Conservation (phyloP, 2,888 invertebrate species). For the Agrotis clavis region DNA sequence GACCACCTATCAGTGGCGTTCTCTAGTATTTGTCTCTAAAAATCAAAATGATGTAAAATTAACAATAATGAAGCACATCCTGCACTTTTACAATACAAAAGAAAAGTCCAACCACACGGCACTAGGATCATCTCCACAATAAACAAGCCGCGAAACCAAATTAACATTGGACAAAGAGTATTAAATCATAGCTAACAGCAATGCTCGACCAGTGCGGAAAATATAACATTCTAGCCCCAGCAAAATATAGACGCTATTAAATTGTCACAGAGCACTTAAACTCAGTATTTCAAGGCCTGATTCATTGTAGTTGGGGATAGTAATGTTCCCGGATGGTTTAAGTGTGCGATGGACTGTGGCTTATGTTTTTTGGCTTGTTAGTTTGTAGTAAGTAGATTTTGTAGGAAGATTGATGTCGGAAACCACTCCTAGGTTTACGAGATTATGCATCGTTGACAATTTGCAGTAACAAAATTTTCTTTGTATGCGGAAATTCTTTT, state of each 20-base stretch:
- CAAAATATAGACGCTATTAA: conserved; percentile 81
- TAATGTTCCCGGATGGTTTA: conserved; percentile 58
- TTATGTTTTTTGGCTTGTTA: conserved; percentile 45
- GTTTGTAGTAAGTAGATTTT: conserved; percentile 49
- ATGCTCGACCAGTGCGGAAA: conserved; percentile 75
- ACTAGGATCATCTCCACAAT: conserved; percentile 60
- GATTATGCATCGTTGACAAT: conserved; percentile 5
- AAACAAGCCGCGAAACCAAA: conserved; percentile 70
- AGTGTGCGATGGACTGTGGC: conserved; percentile 29
- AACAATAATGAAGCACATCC: conserved; percentile 1
- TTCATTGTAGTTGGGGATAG: conserved; percentile 66
- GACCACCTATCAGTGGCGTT: too few species aligned
- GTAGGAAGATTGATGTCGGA: conserved; percentile 34
- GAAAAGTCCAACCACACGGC: conserved; percentile 19
- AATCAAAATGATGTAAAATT: background rate
- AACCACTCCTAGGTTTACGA: too few species aligned
- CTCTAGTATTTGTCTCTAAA: background rate
- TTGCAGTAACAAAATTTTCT: background rate
- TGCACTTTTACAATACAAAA: conserved; percentile 21
- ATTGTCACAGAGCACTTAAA: conserved; percentile 72
- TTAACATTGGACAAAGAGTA: conserved; percentile 71
- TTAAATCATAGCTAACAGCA: conserved; percentile 78
- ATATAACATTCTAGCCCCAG: conserved; percentile 77
- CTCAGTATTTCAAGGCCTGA: conserved; percentile 66
- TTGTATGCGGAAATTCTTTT: background rate